Percentiles rank a stretch among this genome's conserved stretches.
Evolutionary conservation across 1,140 invertebrate species (phyloP).

Genomic region (Zophobas atratus): DNA sequence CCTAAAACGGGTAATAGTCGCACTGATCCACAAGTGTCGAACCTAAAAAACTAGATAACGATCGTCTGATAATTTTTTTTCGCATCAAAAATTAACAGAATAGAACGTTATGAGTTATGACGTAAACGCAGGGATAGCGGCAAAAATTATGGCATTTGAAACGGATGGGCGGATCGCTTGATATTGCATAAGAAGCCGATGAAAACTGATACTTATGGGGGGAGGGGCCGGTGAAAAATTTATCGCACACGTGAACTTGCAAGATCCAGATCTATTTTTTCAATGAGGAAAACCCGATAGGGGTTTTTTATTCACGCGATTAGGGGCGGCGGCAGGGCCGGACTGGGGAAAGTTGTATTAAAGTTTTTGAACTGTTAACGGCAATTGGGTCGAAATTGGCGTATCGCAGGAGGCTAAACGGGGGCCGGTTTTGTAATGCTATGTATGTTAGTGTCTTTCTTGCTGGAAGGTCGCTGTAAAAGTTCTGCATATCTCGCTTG

Average conservation of each 20-base stretch:
- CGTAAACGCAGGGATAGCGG: slow-evolving; percentile 18
- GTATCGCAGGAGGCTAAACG: no score
- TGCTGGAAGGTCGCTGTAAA: no score
- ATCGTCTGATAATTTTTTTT: slow-evolving; percentile 15
- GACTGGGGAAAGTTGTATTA: neutral
- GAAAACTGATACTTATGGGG: slow-evolving; percentile 29
- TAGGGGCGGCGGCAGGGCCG: slow-evolving; percentile 11
- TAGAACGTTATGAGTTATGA: slow-evolving; percentile 10
- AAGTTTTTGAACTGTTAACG: neutral
- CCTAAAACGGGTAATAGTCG: slow-evolving; percentile 23
- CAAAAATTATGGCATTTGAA: slow-evolving; percentile 39
- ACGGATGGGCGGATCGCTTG: slow-evolving; percentile 5
- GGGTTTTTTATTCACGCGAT: slow-evolving; percentile 7
- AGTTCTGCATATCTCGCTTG: no score
- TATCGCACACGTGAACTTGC: slow-evolving; percentile 15
- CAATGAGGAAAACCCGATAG: slow-evolving; percentile 13
- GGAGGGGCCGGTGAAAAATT: slow-evolving; percentile 22
- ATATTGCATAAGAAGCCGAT: slow-evolving; percentile 17
- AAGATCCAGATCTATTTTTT: slow-evolving; percentile 28
- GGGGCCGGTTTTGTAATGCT: no score
- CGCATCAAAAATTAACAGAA: slow-evolving; percentile 7
- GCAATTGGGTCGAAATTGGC: no score
- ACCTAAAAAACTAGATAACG: slow-evolving; percentile 19
- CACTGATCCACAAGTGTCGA: slow-evolving; percentile 13
- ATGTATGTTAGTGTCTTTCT: no score